A percentile compares a stretch with the other conserved stretches of the same genome.
Evolutionary conservation across 2,113 vertebrate species (phyloP).

Genomic region (Lipophrys pholis): DNA sequence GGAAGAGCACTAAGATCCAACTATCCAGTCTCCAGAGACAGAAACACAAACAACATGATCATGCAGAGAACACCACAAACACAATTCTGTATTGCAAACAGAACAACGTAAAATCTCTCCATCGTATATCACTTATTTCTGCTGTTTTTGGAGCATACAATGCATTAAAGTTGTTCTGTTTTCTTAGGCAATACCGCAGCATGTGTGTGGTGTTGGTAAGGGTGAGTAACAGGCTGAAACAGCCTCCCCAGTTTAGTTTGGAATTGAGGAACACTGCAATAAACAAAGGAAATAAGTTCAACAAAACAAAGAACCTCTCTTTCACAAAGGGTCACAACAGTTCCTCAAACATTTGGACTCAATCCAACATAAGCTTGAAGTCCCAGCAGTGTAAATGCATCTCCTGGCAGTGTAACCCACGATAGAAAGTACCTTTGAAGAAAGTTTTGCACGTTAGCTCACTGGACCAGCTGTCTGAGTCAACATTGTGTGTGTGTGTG

Average conservation of each 20-base stretch:
- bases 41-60: slow-evolving; percentile 57
- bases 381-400: slow-evolving; percentile 62
- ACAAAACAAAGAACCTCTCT: slow-evolving; percentile 57
- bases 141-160: not conserved
- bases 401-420: slow-evolving; percentile 68
- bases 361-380: slow-evolving; percentile 67
- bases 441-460: slow-evolving; percentile 40
- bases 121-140: slow-evolving; percentile 13
- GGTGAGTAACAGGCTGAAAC: slow-evolving; percentile 9
- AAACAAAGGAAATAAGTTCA: slow-evolving; percentile 71
- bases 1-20: slow-evolving; percentile 49
- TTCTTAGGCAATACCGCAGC: slow-evolving; percentile 9
- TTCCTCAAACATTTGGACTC: slow-evolving; percentile 66
- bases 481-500: slow-evolving; percentile 6
- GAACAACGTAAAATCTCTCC: slow-evolving; percentile 6
- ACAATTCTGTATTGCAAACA: slow-evolving; percentile 24
- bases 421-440: slow-evolving; percentile 65
- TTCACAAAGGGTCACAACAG: slow-evolving; percentile 60
- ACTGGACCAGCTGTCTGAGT: slow-evolving; percentile 47
- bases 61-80: slow-evolving; percentile 52
- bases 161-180: slow-evolving; percentile 13
- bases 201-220: not conserved
- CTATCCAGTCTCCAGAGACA: slow-evolving; percentile 68
- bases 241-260: slow-evolving; percentile 44
- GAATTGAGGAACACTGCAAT: slow-evolving; percentile 54